Evolutionary conservation across 1,140 invertebrate genomes (phyloP).

Genomic region (Rhyacophila brunnea): DNA sequence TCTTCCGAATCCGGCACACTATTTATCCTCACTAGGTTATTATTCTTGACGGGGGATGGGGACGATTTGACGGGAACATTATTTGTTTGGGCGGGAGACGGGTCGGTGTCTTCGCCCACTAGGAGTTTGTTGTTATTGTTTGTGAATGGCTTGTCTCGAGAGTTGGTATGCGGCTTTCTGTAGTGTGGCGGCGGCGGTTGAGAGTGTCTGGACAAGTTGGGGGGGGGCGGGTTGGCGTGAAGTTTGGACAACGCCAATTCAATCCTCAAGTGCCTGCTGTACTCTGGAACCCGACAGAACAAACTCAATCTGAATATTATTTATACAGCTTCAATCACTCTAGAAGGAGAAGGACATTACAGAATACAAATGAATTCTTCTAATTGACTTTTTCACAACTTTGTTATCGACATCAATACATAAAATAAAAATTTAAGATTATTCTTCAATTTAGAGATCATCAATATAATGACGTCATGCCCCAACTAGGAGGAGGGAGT

Average conservation of each 20-base stretch:
- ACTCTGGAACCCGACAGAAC: slow-evolving; percentile 25
- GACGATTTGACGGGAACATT: too few relatives aligned
- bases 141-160: slow-evolving; percentile 7
- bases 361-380: too few relatives aligned
- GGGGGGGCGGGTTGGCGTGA: slow-evolving; percentile 24
- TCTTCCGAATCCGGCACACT: not conserved
- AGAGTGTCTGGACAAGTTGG: slow-evolving; percentile 3
- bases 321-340: too few relatives aligned
- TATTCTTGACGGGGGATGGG: too few relatives aligned
- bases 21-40: slow-evolving; percentile 15
- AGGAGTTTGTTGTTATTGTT: slow-evolving; percentile 27
- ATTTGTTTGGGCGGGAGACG: not conserved
- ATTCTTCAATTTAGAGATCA: too few relatives aligned
- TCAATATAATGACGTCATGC: too few relatives aligned
- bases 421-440: too few relatives aligned
- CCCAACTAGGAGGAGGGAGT: too few relatives aligned
- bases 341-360: too few relatives aligned
- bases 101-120: slow-evolving; percentile 3
- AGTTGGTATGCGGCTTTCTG: slow-evolving; percentile 16
- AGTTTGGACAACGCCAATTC: slow-evolving; percentile 24
- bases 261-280: slow-evolving; percentile 14
- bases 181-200: slow-evolving; percentile 12
- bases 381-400: too few relatives aligned
- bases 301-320: too few relatives aligned
- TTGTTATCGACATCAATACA: too few relatives aligned